Evolutionary conservation across 2,797 vertebrate species (phyloP).

Genomic region (Molossus molossus): DNA sequence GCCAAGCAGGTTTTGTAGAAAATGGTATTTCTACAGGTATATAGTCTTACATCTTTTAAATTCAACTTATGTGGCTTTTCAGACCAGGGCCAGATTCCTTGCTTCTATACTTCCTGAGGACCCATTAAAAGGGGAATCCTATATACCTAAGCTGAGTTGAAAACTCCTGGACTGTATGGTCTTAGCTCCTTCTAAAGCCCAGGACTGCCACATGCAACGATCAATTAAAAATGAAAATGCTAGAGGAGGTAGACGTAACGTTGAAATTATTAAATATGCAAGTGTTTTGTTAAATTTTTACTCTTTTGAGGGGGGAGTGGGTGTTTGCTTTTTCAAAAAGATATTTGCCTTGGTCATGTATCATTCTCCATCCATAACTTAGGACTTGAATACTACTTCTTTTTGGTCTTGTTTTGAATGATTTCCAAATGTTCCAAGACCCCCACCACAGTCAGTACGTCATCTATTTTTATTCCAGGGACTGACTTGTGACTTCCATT

Average conservation of each 20-base stretch:
- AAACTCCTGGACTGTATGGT: neutral
- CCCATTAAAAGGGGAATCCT: neutral
- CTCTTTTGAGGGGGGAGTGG: neutral
- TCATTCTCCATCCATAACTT: neutral
- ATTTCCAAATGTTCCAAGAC: slow-evolving; percentile 48
- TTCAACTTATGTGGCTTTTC: slow-evolving; percentile 63
- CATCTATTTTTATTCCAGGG: slow-evolving; percentile 63
- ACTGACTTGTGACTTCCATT: slow-evolving; percentile 34
- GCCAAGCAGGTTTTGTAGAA: neutral
- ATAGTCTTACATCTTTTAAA: slow-evolving; percentile 3
- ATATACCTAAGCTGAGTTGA: neutral
- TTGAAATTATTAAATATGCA: slow-evolving; percentile 17
- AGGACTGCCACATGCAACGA: neutral
- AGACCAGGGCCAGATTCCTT: slow-evolving; percentile 14
- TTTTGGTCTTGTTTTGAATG: neutral
- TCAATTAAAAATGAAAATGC: neutral
- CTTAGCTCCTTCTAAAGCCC: slow-evolving; percentile 33
- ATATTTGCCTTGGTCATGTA: neutral
- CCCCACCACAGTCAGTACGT: neutral
- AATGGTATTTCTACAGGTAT: slow-evolving; percentile 33
- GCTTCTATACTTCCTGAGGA: neutral
- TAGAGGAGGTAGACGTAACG: slow-evolving; percentile 67
- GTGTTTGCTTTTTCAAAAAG: slow-evolving; percentile 51
- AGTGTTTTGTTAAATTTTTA: slow-evolving; percentile 2
- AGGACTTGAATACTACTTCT: neutral